phyloP scores from a whole-genome alignment of 2,113 vertebrate genomes.

The Oenanthe melanoleuca region DNA sequence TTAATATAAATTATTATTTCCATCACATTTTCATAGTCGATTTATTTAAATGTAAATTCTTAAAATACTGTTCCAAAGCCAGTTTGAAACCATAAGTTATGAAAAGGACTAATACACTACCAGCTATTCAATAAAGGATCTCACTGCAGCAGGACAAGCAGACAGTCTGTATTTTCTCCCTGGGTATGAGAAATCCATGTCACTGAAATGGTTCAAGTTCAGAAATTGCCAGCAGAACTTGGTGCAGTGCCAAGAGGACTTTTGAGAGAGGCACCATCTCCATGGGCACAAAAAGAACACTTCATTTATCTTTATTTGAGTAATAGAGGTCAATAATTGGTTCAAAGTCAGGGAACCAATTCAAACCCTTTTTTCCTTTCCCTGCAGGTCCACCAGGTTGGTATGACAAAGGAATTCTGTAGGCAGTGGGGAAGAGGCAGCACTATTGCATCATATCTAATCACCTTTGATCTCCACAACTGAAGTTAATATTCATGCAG shows the following conservation, averaged over 20 bases:
- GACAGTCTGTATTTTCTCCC: not conserved
- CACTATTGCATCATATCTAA: not conserved
- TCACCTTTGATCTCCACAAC: not conserved
- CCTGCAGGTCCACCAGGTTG: not conserved
- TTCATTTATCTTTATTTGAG: not conserved
- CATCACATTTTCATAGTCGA: not conserved
- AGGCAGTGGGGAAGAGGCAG: not conserved
- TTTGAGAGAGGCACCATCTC: not conserved
- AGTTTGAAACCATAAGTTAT: not conserved
- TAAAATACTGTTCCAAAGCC: not conserved
- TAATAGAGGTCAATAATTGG: not conserved
- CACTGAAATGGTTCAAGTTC: not conserved
- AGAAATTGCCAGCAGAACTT: not conserved
- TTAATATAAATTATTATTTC: not conserved
- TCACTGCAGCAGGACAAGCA: not conserved
- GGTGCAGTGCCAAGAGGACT: not conserved
- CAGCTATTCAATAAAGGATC: not conserved
- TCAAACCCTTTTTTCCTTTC: not conserved
- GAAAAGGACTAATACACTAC: not conserved
- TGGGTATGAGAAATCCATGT: accelerated
- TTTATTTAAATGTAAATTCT: not conserved
- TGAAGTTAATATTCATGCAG: not conserved
- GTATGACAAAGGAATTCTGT: not conserved
- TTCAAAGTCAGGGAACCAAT: not conserved
- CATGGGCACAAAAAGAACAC: not conserved